phyloP scores from a whole-genome alignment of 2,888 invertebrate genomes.

The Drosophila sordidula region DNA sequence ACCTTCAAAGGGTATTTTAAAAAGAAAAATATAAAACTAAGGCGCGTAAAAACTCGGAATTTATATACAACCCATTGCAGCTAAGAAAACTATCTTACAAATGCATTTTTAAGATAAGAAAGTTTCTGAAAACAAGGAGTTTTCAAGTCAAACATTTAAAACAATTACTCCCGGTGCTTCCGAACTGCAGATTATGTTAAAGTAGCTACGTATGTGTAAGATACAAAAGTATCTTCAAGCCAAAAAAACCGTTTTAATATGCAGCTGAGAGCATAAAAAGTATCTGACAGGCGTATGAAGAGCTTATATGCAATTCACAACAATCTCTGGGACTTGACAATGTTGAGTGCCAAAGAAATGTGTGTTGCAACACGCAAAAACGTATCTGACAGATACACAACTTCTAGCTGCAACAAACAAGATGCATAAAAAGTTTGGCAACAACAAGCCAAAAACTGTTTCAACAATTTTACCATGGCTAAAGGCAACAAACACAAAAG shows the following conservation, averaged over 20 bases:
- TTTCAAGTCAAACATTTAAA: not conserved
- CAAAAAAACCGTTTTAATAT: constrained; percentile 1
- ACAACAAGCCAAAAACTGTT: no score
- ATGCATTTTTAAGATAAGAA: not conserved
- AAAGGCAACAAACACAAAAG: no score
- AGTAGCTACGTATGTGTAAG: constrained; percentile 3
- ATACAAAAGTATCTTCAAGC: constrained; percentile 9
- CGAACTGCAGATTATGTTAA: not conserved
- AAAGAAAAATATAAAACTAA: no score
- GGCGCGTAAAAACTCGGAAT: no score
- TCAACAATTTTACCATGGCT: no score
- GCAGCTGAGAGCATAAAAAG: constrained; percentile 11
- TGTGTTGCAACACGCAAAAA: constrained; percentile 11
- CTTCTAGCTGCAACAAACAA: not conserved
- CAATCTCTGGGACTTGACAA: constrained; percentile 33
- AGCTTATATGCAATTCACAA: constrained; percentile 11
- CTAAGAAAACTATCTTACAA: not conserved
- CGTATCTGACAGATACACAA: constrained; percentile 35
- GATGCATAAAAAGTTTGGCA: constrained; percentile 13
- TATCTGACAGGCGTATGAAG: constrained; percentile 21
- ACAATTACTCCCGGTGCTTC: not conserved
- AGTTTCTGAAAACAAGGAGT: not conserved
- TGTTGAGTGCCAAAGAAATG: constrained; percentile 2
- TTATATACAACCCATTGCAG: no score
- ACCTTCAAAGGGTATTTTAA: no score